Base-by-base conservation (phyloP, 1,140 invertebrate species). In the Telenomus remus region DNA sequence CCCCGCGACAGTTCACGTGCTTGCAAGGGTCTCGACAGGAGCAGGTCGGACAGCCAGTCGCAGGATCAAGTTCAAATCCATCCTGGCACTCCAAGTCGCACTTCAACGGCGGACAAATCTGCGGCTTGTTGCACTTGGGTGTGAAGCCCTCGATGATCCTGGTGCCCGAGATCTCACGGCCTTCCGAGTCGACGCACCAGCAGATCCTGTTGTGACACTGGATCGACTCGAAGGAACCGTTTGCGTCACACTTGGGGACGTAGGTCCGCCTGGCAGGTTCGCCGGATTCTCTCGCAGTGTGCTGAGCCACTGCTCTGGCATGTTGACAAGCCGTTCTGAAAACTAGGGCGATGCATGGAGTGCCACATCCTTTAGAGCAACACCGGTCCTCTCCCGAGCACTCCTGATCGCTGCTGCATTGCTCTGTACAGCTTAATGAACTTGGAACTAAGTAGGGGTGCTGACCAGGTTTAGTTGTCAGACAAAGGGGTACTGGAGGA, bases 141-240 rank as follows among this genome's bases (percentile, higher is more conserved):
- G 72, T 50, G 0, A 80, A 39, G 0, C 86, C 87, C 63, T 84
- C 81, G 16, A 85, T 81, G 0, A 88, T 85, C 5, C 90, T 82
- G 0, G 91, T 92, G 33, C 91, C 89, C 4, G 91, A 89, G n/a
- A 94, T 86, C 85, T 96, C 95, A 46, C 94, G 93, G 0, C 96
- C 96, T 76, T 93, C 91, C 35, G 91, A 89, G 78, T 97, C 95
- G 0, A 97, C 95, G 86, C 96, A 97, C 96, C 96, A 97, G 82
- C 96, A 98, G 73, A 93, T 90, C 6, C 92, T 92, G 0, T 91
- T 90, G 80, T 94, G 91, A 82, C 96, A 98, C 79, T 97, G 96
- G 4, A 95, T 91, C 1, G 90, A 84, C 53, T 93, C 90, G 85
- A 94, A 98, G 13, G 90, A 90, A 4, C 96, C 96, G 49, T 93